phyloP scores from a whole-genome alignment of 2,113 vertebrate species.

The Bucco capensis region DNA sequence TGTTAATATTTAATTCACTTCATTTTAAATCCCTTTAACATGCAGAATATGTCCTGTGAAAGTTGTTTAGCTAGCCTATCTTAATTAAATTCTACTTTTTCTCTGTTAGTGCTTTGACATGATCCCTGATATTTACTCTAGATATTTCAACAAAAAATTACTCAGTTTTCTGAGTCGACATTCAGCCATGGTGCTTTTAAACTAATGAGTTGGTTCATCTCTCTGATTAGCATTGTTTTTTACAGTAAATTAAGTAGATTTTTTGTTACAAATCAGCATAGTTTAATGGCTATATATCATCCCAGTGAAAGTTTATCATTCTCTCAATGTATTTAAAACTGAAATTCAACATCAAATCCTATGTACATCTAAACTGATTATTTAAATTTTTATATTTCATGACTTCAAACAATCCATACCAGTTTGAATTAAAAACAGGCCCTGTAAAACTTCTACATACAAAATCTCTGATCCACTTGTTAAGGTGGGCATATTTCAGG shows the following conservation, averaged over 20 bases:
- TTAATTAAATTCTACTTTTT: neutral
- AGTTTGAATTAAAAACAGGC: neutral
- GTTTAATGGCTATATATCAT: neutral
- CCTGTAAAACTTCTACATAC: neutral
- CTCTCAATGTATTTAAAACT: neutral
- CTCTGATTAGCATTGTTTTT: neutral
- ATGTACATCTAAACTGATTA: neutral
- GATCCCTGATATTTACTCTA: neutral
- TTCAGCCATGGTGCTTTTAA: neutral
- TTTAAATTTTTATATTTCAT: neutral
- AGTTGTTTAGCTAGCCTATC: neutral
- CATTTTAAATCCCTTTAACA: neutral
- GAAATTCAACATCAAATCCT: neutral
- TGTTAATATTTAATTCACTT: slow-evolving; percentile 29
- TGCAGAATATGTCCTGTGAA: neutral
- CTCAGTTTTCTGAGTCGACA: neutral
- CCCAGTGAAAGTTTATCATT: neutral
- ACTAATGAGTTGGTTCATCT: neutral
- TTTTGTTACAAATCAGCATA: neutral
- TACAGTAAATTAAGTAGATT: neutral
- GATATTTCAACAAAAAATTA: neutral
- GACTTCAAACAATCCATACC: neutral
- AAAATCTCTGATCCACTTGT: neutral
- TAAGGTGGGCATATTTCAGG: neutral
- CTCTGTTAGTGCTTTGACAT: neutral